Conservation (phyloP, 2,797 vertebrate genomes). For the Mormyrus hasselquistii region DNA sequence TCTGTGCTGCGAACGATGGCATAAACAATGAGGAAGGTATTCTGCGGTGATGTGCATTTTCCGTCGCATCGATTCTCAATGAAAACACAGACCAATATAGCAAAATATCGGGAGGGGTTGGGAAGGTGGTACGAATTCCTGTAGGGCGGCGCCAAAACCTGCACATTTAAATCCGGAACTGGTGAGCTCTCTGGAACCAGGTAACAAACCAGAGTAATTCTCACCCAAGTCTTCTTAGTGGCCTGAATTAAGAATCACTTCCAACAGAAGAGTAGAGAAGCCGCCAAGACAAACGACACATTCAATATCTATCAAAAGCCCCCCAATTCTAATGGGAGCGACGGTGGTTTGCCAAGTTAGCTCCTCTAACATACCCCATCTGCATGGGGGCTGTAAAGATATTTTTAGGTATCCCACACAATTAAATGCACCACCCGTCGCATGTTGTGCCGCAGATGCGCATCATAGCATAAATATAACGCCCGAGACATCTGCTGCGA, state of each 20-base stretch:
- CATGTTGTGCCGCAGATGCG: not conserved
- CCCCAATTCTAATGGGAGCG: not conserved
- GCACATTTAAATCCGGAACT: not conserved
- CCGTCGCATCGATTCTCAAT: not conserved
- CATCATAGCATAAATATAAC: not conserved
- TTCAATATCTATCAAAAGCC: not conserved
- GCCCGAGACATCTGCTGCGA: not conserved
- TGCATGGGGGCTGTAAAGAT: not conserved
- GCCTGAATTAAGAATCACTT: not conserved
- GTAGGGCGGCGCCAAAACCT: not conserved
- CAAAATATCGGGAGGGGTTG: not conserved
- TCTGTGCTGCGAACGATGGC: not conserved
- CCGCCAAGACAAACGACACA: not conserved
- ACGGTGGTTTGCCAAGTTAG: not conserved
- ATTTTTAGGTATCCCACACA: not conserved
- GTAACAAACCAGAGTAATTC: not conserved
- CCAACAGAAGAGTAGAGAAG: not conserved
- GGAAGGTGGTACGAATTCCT: not conserved
- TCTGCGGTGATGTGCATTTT: not conserved
- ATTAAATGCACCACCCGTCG: not conserved
- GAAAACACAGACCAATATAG: not conserved
- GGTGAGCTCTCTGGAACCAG: not conserved
- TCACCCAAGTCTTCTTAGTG: not conserved
- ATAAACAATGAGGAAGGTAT: not conserved
- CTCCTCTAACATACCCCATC: not conserved